These are phyloP conservation scores for Drosophila sp. DNA, from an alignment of 1,140 invertebrate species.

Conservation along the genomic window DNA sequence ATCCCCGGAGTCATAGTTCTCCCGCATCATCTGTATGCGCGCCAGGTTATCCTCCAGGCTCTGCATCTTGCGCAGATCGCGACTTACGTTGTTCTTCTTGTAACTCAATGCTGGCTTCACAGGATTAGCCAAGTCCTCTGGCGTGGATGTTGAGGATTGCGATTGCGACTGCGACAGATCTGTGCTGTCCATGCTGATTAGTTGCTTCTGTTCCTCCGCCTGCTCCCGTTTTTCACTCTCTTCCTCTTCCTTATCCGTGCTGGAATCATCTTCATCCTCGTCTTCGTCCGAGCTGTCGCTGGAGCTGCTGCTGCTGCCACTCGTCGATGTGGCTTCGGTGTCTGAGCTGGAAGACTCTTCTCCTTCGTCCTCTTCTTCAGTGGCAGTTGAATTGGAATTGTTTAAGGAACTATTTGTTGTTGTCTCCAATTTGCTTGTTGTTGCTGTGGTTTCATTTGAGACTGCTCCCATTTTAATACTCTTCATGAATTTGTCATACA, in stretches of 20 bases:
- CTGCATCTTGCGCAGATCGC: slow-evolving; percentile 74
- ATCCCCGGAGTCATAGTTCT: slow-evolving; percentile 76
- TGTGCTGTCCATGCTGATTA: not conserved
- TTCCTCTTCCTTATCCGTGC: not conserved
- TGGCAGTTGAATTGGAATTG: slow-evolving; percentile 52
- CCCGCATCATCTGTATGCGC: slow-evolving; percentile 81
- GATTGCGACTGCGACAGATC: slow-evolving; percentile 33
- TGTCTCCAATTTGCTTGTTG: not conserved
- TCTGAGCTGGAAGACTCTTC: slow-evolving; percentile 44
- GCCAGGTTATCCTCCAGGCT: slow-evolving; percentile 74
- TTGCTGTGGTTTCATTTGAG: slow-evolving; percentile 8
- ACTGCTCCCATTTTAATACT: slow-evolving; percentile 70
- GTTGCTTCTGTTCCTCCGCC: slow-evolving; percentile 11
- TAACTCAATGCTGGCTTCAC: slow-evolving; percentile 43
- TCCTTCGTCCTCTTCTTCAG: slow-evolving; percentile 59
- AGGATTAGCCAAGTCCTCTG: slow-evolving; percentile 1
- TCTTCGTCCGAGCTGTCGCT: slow-evolving; percentile 37
- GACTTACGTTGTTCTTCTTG: slow-evolving; percentile 71
- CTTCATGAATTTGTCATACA: slow-evolving; percentile 82
- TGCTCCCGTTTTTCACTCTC: slow-evolving; percentile 1
- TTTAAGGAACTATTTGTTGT: slow-evolving; percentile 53
- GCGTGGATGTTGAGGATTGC: not conserved
- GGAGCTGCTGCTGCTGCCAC: slow-evolving; percentile 47
- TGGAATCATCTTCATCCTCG: slow-evolving; percentile 33
- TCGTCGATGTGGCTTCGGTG: slow-evolving; percentile 32